These are phyloP conservation scores for Hystrix brachyura DNA, from an alignment of 2,113 vertebrate genomes.

Conservation along the genomic window DNA sequence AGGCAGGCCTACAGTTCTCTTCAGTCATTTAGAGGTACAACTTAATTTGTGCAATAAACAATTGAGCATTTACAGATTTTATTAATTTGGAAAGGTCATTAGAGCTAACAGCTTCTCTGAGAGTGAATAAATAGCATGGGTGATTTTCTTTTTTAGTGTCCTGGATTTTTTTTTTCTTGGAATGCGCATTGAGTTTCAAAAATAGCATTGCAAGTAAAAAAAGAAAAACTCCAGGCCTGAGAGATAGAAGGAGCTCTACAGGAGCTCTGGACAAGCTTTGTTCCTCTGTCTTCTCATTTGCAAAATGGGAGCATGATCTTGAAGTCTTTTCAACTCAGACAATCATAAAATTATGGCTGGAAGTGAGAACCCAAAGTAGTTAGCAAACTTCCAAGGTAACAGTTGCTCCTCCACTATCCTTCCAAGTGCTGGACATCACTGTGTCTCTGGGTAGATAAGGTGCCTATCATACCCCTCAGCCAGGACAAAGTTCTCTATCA, in stretches of 20 bases:
- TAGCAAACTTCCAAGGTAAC: background rate
- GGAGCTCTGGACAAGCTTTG: background rate
- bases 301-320: background rate
- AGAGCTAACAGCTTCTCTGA: slow-evolving; percentile 6
- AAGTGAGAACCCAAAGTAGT: background rate
- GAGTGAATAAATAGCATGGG: slow-evolving; percentile 23
- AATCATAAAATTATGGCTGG: background rate
- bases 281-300: background rate
- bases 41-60: background rate
- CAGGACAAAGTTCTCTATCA: slow-evolving; percentile 59
- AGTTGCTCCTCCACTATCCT: background rate
- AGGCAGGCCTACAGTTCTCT: background rate
- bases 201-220: background rate
- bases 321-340: background rate
- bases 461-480: background rate
- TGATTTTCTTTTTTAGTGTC: background rate
- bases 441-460: background rate
- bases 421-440: background rate
- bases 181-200: slow-evolving; percentile 48
- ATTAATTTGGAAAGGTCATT: slow-evolving; percentile 67
- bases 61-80: slow-evolving; percentile 27
- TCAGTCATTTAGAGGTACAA: background rate
- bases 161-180: background rate
- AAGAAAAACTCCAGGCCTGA: background rate
- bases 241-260: background rate